These are phyloP conservation scores for Scophthalmus maximus DNA, from an alignment of 2,113 vertebrate species.

Conservation along the genomic window DNA sequence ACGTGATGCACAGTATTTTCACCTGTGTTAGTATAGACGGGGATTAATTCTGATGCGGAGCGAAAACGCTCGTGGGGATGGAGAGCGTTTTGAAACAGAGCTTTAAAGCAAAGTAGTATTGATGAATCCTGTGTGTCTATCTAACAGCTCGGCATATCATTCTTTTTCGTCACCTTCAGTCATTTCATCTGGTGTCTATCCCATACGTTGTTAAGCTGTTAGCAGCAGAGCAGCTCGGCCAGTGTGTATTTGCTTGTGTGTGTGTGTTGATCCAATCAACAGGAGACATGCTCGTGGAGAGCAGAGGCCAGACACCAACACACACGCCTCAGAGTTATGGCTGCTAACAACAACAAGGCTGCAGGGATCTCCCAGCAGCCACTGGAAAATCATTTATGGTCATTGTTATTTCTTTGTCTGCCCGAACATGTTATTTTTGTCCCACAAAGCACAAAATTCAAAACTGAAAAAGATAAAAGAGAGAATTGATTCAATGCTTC, in stretches of 20 bases:
- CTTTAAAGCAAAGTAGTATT: too few species aligned
- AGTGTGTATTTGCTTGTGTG: constrained; percentile 15
- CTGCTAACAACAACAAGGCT: constrained; percentile 59
- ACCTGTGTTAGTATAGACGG: too few species aligned
- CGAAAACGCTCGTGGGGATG: too few species aligned
- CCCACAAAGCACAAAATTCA: constrained; percentile 19
- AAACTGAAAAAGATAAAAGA: constrained; percentile 7
- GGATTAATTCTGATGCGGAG: too few species aligned
- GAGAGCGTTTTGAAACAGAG: too few species aligned
- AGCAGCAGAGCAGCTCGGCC: constrained; percentile 9
- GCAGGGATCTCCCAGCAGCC: constrained; percentile 15
- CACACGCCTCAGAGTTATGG: constrained; percentile 36
- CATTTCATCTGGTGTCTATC: constrained; percentile 19
- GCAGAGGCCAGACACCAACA: constrained; percentile 52
- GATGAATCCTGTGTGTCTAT: background rate
- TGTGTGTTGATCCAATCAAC: constrained; percentile 37
- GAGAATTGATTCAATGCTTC: constrained; percentile 20
- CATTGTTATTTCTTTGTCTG: constrained; percentile 42
- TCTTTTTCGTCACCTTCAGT: background rate
- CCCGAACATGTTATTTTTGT: constrained; percentile 13
- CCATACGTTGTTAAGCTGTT: constrained; percentile 22
- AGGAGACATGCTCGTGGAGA: constrained; percentile 22
- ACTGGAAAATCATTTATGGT: constrained; percentile 38
- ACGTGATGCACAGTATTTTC: too few species aligned
- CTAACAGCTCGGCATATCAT: background rate